Conservation (phyloP, 2,113 vertebrate species). For the Chamaea fasciata region DNA sequence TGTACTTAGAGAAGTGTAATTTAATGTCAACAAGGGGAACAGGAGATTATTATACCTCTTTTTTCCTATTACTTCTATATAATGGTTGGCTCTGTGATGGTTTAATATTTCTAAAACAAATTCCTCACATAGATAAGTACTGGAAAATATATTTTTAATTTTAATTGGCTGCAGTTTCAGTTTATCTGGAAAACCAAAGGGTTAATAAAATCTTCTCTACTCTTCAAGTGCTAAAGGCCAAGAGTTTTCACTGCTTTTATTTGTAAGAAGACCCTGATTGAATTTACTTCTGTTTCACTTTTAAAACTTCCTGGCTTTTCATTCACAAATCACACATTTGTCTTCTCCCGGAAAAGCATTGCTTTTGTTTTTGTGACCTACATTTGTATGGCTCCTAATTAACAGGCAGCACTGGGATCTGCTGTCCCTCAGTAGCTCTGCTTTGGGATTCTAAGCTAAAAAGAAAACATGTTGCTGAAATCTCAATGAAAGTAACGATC, state of each 20-base stretch:
- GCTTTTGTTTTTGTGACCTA: conserved; percentile 70
- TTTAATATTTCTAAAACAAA: background rate
- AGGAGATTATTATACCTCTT: background rate
- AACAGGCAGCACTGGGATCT: conserved; percentile 64
- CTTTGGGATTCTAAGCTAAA: conserved; percentile 29
- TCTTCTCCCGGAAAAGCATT: conserved; percentile 66
- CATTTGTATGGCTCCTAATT: conserved; percentile 70
- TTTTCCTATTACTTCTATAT: background rate
- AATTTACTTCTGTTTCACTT: conserved; percentile 64
- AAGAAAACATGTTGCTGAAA: conserved; percentile 1
- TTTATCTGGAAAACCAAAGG: background rate
- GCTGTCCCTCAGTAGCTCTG: conserved; percentile 32
- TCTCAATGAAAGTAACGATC: background rate
- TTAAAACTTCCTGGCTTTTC: conserved; percentile 71
- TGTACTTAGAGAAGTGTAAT: background rate
- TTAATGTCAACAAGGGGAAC: background rate
- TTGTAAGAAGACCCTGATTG: conserved; percentile 42
- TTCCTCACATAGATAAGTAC: background rate
- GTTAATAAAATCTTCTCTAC: conserved; percentile 32
- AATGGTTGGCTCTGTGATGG: background rate
- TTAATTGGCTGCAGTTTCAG: background rate
- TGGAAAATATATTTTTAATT: background rate
- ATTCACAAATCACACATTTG: conserved; percentile 71
- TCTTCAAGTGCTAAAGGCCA: background rate
- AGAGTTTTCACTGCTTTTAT: conserved; percentile 11